phyloP scores from a whole-genome alignment of 2,888 invertebrate genomes.

The Coenonympha arcania region DNA sequence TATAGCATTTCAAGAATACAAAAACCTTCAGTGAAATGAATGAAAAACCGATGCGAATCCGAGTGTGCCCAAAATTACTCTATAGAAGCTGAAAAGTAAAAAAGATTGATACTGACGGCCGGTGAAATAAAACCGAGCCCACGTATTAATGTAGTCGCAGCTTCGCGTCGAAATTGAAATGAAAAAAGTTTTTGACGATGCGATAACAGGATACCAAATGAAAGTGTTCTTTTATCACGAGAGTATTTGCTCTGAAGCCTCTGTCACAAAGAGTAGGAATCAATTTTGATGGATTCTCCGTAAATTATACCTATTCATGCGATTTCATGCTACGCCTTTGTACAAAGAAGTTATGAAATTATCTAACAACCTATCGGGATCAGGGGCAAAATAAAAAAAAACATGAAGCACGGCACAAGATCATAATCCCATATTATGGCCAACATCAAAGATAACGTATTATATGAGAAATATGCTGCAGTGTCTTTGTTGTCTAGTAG shows the following conservation, averaged over 20 bases:
- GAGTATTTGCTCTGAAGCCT: background rate
- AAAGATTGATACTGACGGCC: background rate
- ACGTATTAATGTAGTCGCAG: background rate
- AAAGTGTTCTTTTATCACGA: background rate
- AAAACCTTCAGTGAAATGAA: slow-evolving; percentile 11
- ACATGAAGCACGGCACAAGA: no score
- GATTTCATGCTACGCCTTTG: no score
- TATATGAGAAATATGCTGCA: no score
- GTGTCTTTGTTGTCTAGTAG: no score
- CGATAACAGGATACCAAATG: background rate
- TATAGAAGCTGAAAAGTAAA: background rate
- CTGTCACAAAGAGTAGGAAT: background rate
- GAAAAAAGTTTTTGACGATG: slow-evolving; percentile 1
- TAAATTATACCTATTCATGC: no score
- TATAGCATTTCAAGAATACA: no score
- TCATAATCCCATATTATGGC: no score
- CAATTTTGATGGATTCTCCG: background rate
- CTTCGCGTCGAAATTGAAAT: background rate
- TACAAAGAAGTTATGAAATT: no score
- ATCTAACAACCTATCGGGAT: no score
- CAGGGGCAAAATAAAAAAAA: no score
- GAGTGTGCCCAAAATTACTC: background rate
- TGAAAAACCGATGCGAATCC: slow-evolving; percentile 9
- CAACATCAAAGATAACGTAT: no score
- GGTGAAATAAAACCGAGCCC: background rate